Percentiles rank a stretch among this genome's conserved stretches.
Evolutionary conservation across 2,797 vertebrate species (phyloP).

Genomic region (Takifugu rubripes): DNA sequence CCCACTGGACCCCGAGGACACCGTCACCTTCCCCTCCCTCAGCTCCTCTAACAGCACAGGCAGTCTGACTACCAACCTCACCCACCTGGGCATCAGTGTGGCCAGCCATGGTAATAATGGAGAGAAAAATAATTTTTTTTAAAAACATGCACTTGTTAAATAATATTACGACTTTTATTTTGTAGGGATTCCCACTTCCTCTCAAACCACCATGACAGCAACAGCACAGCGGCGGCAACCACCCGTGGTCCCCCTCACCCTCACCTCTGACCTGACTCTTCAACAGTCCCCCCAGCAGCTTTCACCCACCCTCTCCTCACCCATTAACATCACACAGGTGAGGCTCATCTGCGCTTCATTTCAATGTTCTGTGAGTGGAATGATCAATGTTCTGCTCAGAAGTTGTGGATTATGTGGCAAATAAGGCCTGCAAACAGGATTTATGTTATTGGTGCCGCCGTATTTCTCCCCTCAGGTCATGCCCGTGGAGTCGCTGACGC

Average conservation of each 20-base stretch:
- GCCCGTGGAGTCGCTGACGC: slow-evolving; percentile 84
- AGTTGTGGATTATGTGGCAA: background rate
- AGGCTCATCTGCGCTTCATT: background rate
- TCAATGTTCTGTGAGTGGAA: background rate
- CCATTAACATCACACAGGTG: slow-evolving; percentile 88
- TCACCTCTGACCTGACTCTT: slow-evolving; percentile 83
- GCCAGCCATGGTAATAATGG: slow-evolving; percentile 79
- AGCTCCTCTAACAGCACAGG: slow-evolving; percentile 87
- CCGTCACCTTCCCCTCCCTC: slow-evolving; percentile 84
- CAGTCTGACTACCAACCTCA: slow-evolving; percentile 91
- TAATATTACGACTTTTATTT: background rate
- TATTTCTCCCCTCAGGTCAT: slow-evolving; percentile 70
- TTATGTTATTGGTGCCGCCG: background rate
- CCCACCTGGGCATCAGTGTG: slow-evolving; percentile 88
- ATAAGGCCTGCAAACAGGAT: background rate
- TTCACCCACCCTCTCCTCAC: slow-evolving; percentile 87
- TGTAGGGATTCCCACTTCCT: slow-evolving; percentile 80
- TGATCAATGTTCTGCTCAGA: too few relatives aligned
- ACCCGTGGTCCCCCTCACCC: slow-evolving; percentile 79
- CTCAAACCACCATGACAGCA: slow-evolving; percentile 73
- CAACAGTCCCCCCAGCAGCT: slow-evolving; percentile 82
- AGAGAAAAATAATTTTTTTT: background rate
- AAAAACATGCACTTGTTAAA: background rate
- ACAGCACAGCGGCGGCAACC: slow-evolving; percentile 82
- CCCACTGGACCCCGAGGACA: slow-evolving; percentile 91